Evolutionary conservation across 1,140 invertebrate species (phyloP), one percentile per base, ranked within the genome.

Genomic region (Drosophila sturtevanti): DNA sequence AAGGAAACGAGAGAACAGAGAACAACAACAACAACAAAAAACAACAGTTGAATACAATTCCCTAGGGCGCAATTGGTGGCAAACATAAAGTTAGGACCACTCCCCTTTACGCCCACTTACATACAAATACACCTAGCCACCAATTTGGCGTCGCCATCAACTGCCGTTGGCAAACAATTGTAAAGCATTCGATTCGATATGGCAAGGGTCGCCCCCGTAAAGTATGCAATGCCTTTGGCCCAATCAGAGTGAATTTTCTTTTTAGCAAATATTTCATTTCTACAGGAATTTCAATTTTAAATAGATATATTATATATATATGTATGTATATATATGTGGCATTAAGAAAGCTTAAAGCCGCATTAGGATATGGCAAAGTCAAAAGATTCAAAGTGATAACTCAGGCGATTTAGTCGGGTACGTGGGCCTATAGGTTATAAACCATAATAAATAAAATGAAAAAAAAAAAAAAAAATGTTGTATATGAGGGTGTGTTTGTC

Each of bases 51-150:
- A 48, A 21, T 56, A 62, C 69, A 86, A 86, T 81, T 86, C 81
- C 86, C 81, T 52, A 70, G 78, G 81, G 82, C 81, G 78, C 82
- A 86, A 86, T 86, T 86, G 81, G 60, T 68, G 81, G 74, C 81
- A 85, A 85, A 70, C 77, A 77, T 81, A 72, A 81, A 86, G 71
- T 70, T 65, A 12, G 5, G 37, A 12, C 51, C 51, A 1, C 51
- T 12, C 4, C 22, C 38, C 14, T 44, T 16, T 3, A 3, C 37
- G 22, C 2, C 22, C 4, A 24, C 2, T 4, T 24, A 24, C 22
- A 24, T 24, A 24, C 35, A 37, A 11, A 44, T 44, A 44, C 14
- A 44, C 41, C 41, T 31, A 7, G 5, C 27, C 6, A 31, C 27
- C 27, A 31, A 4, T 6, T 44, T 44, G 41, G 41, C 41, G 41